Evolutionary conservation across 2,888 invertebrate species (phyloP), one percentile per base, ranked within the genome.

Genomic region (Tetragonisca angustula): DNA sequence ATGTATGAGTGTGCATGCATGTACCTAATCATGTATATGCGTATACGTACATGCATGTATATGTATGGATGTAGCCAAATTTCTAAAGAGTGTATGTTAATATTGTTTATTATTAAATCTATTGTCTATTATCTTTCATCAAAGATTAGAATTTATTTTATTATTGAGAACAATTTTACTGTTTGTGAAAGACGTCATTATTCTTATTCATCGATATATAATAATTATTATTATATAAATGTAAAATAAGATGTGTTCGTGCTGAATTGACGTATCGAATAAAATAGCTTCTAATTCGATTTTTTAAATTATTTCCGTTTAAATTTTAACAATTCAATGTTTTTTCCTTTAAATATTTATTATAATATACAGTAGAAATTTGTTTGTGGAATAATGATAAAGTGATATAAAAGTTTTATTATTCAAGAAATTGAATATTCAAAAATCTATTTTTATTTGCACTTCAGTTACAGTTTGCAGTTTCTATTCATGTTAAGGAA

Each of bases 101-200:
- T 82, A 84, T 78, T 86, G 83, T 86, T 85, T 86, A 90, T 91
- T 87, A 88, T 62, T 32, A 62, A 62, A 32, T 32, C 62, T 62
- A 62, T 62, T 62, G 27, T 62, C 32, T 36, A 64, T 32, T 64
- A 89, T 91, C 87, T 90, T 91, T 91, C 91, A 91, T 91, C 90
- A 91, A 93, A 93, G 91, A 93, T 92, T 93, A 92, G 92, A 93
- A 91, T 92, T 93, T 93, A 93, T 93, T 93, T 92, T 93, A 92
- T 91, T 92, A 93, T 90, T 73, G 74, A 89, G 79, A 88, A 84
- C 84, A 89, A 89, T 88, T 90, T 91, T 89, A 91, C 86, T 81
- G 87, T 87, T 87, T 86, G 87, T 88, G 89, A 86, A 75, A 83
- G 76, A 89, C 74, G 67, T 83, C 82, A 85, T 74, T 84, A 65